Base-by-base conservation (phyloP, 2,888 invertebrate genomes). In the Nebria salina region DNA sequence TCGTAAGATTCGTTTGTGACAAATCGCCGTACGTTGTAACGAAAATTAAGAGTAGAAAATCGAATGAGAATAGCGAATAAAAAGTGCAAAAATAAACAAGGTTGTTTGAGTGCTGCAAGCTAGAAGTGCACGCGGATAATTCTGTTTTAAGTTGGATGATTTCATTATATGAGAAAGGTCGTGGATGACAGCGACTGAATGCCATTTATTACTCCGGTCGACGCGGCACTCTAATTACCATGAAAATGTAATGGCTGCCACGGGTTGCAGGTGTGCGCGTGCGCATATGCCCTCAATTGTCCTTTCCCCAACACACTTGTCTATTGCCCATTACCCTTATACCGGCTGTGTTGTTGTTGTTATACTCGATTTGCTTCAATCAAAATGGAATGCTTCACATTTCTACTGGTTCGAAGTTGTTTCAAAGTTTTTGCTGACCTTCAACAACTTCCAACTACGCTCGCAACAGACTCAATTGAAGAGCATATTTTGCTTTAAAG, bases 181-280 rank as follows among this genome's bases (percentile, higher is more conserved):
- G 15, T 41, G 65, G 76, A 20, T 34, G 20, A 65, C 13, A 65
- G 76, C 65, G 76, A 76, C 34, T 34, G 64, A 65, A 64, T 15
- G 64, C 76, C 77, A 77, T 77, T 77, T 77, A 64, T 72, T 72
- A 77, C 43, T 25, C 20, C 54, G 42, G 76, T 76, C 72, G 43
- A 72, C 42, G 42, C 65, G 76, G 9, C 34, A 72, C 64, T 64
- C 77, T 77, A 77, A 77, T 77, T 77, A 77, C 64, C 72, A 77
- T 77, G 34, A 64, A 72, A 54, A 64, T 76, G 77, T 77, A 77
- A 77, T 77, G 77, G 72, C 77, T 34, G 70, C 77, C 72, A 72
- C n/a, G 7, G n/a, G 66, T 42, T 43, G 43, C 76, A 66, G 76
- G 76, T 70, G 76, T 34, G 54, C 43, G 76, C 76, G 70, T 54